Evolutionary conservation across 2,888 invertebrate species (phyloP).

Genomic region (Chironomus riparius): DNA sequence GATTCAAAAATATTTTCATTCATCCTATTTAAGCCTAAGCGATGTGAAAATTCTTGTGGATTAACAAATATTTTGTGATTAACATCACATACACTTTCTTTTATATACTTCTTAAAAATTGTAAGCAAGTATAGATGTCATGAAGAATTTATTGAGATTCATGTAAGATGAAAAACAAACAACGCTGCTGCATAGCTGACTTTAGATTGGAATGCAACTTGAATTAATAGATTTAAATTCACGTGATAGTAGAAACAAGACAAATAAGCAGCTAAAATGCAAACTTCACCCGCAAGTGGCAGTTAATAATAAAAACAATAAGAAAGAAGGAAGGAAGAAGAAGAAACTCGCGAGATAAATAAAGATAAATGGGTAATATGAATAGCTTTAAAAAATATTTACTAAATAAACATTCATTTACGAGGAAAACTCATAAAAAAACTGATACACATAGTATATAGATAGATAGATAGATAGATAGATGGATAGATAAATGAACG

Average conservation of each 20-base stretch:
- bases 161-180: not conserved
- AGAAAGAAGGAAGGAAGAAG: not conserved
- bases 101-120: too few relatives aligned
- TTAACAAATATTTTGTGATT: too few relatives aligned
- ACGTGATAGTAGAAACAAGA: not conserved
- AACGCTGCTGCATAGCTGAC: not conserved
- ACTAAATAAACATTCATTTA: slow-evolving; percentile 19
- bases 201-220: not conserved
- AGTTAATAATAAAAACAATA: too few relatives aligned
- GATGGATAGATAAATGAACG: not conserved
- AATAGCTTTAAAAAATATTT: slow-evolving; percentile 17
- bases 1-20: not conserved
- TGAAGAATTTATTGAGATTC: not conserved
- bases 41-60: not conserved
- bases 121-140: too few relatives aligned
- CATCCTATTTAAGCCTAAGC: not conserved
- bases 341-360: not conserved
- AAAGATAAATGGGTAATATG: slow-evolving; percentile 12
- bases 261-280: not conserved
- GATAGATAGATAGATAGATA: not conserved
- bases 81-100: too few relatives aligned
- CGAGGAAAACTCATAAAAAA: slow-evolving; percentile 20
- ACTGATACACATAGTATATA: not conserved
- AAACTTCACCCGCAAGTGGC: not conserved
- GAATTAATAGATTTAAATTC: not conserved